Conservation (phyloP, 2,888 invertebrate species). For the Apodemia hepburni region DNA sequence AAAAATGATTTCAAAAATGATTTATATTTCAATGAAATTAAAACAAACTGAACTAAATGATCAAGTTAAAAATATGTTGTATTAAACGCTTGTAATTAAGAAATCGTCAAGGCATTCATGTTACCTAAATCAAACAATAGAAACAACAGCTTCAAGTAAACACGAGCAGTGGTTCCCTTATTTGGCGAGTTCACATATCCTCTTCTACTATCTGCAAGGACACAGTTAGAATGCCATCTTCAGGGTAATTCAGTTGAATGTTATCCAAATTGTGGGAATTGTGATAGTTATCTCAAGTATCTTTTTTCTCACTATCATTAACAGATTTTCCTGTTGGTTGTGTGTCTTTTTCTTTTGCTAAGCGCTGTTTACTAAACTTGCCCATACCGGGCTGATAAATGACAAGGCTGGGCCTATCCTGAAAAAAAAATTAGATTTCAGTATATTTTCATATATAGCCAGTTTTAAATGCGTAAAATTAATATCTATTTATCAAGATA, state of each 20-base stretch:
- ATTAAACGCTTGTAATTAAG: slow-evolving; percentile 51
- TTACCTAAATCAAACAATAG: slow-evolving; percentile 59
- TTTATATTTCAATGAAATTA: slow-evolving; percentile 74
- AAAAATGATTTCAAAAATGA: slow-evolving; percentile 43
- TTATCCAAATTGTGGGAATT: slow-evolving; percentile 66
- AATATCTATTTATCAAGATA: no score
- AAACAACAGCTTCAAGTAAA: slow-evolving; percentile 54
- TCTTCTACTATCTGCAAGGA: slow-evolving; percentile 58
- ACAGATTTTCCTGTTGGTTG: slow-evolving; percentile 47
- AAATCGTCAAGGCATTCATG: slow-evolving; percentile 47
- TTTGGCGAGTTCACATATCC: slow-evolving; percentile 63
- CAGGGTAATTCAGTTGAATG: slow-evolving; percentile 71
- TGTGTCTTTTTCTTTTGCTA: slow-evolving; percentile 71
- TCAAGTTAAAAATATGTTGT: slow-evolving; percentile 64
- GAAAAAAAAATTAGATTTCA: slow-evolving; percentile 25
- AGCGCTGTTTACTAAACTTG: slow-evolving; percentile 85
- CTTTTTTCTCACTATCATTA: slow-evolving; percentile 72
- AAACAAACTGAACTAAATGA: slow-evolving; percentile 65
- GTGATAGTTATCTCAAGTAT: slow-evolving; percentile 62
- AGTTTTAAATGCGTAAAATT: no score
- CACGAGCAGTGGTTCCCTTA: slow-evolving; percentile 60
- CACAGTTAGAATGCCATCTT: slow-evolving; percentile 65
- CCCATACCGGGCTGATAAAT: slow-evolving; percentile 95
- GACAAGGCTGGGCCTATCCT: slow-evolving; percentile 94
- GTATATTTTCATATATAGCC: no score